Percentiles rank a stretch among this genome's conserved stretches.
These are phyloP conservation scores for Amiota communis DNA, from an alignment of 2,888 invertebrate genomes.

Conservation along the genomic window DNA sequence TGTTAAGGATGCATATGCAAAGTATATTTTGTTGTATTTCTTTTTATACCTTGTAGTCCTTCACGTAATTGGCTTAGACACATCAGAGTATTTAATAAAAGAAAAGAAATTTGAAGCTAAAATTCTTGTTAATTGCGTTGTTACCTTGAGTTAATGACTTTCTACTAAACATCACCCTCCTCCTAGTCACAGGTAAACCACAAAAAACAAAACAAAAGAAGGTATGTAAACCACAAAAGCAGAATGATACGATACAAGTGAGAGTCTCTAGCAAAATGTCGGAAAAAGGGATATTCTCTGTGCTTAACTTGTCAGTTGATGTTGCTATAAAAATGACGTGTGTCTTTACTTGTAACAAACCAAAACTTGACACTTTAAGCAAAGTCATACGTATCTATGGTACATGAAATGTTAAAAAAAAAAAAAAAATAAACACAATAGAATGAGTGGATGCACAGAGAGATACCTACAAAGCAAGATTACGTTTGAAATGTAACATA, in stretches of 20 bases:
- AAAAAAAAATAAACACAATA: too few relatives aligned
- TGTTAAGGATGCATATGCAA: too few relatives aligned
- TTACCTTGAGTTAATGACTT: slow-evolving; percentile 23
- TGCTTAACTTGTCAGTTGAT: slow-evolving; percentile 22
- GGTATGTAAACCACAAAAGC: neutral
- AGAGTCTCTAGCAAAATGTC: neutral
- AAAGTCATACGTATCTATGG: neutral
- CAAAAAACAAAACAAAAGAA: neutral
- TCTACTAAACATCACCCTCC: neutral
- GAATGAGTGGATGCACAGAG: too few relatives aligned
- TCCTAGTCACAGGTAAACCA: neutral
- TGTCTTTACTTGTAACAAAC: neutral
- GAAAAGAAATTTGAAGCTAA: neutral
- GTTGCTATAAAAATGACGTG: neutral
- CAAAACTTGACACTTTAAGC: slow-evolving; percentile 13
- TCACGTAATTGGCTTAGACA: neutral
- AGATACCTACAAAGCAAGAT: too few relatives aligned
- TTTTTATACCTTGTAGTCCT: too few relatives aligned
- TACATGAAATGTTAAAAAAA: too few relatives aligned
- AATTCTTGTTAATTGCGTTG: slow-evolving; percentile 12
- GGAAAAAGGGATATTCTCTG: neutral
- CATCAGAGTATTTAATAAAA: neutral
- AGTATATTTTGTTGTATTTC: too few relatives aligned
- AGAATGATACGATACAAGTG: neutral
- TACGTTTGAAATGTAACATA: too few relatives aligned